Evolutionary conservation across 2,797 vertebrate species (phyloP), one percentile per base, ranked within the genome.

Genomic region (Gadopsis marmoratus): DNA sequence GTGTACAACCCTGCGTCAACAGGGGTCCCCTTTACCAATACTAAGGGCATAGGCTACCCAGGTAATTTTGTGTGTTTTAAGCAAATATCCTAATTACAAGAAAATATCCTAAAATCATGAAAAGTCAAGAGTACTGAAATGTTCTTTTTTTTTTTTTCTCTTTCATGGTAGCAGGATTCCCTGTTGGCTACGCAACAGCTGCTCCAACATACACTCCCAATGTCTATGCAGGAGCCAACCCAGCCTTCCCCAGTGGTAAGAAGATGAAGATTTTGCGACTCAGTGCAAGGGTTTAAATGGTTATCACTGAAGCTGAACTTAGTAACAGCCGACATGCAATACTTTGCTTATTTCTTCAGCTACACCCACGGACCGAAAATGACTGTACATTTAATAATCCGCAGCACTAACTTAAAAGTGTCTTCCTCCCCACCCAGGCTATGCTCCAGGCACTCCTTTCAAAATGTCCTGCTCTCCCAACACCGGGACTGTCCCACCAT

Each of bases 401-500:
- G 5, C 48, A 9, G 33, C 16, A 14, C 21, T 86, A 64, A 86
- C 21, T 17, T 47, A 19, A 39, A 50, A 6, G 1, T 17, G 4
- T 87, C 41, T 47, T 68, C 33, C 23, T 69, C 53, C 37, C 66
- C 21, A 7, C 59, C 14, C 92, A 99, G 98, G 98, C 89, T 99
- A 99, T 4, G 96, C 96, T 47, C 96, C 97, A 14, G 97, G 97
- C 78, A 97, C 98, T 79, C 97, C 97, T 0, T 99, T 99, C 90
- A 99, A 99, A 96, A 97, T 99, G 90, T 97, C 98, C 87, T 99
- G 98, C 92, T 99, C 98, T 73, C 98, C 98, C 72, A 97, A 96
- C 81, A 97, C 97, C 23, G 98, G 97, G 71, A 95, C 96, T 8
- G 96, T 98, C 78, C 97, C 98, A 2, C 97, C 97, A 0, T 99